Evolutionary conservation across 2,113 vertebrate species (phyloP).

Genomic region (Megaceryle maxima): DNA sequence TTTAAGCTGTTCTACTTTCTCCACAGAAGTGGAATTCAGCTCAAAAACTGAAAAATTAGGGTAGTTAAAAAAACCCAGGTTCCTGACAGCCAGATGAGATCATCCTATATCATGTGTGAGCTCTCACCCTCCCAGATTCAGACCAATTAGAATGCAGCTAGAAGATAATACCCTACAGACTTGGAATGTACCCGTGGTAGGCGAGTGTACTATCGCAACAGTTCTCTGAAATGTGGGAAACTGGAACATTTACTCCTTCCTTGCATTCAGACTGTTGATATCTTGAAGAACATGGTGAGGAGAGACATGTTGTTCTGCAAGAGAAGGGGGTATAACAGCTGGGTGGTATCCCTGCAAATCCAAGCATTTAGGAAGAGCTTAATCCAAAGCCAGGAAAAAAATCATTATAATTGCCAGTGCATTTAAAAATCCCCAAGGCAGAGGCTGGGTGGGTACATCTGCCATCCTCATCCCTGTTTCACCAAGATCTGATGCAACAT

Average conservation of each 20-base stretch:
- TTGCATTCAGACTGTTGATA: neutral
- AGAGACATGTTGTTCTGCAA: neutral
- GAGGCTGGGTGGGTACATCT: neutral
- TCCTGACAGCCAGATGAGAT: constrained; percentile 2
- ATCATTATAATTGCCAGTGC: neutral
- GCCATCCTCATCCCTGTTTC: neutral
- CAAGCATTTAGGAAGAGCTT: neutral
- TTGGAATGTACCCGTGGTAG: neutral
- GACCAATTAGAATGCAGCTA: neutral
- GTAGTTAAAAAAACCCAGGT: neutral
- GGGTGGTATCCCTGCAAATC: neutral
- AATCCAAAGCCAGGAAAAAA: neutral
- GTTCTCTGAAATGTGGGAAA: neutral
- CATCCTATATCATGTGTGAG: neutral
- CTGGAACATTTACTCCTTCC: neutral
- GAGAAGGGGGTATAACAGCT: neutral
- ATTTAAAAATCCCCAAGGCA: neutral
- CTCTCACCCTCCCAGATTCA: neutral
- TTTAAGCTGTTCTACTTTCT: neutral
- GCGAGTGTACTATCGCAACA: neutral
- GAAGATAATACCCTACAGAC: neutral
- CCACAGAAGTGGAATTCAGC: neutral
- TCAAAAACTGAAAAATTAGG: neutral
- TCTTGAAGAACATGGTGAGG: neutral
- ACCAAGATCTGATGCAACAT: neutral